Evolutionary conservation across 2,888 invertebrate genomes (phyloP), one percentile per base, ranked within the genome.

Genomic region (Leptura quadrifasciata): DNA sequence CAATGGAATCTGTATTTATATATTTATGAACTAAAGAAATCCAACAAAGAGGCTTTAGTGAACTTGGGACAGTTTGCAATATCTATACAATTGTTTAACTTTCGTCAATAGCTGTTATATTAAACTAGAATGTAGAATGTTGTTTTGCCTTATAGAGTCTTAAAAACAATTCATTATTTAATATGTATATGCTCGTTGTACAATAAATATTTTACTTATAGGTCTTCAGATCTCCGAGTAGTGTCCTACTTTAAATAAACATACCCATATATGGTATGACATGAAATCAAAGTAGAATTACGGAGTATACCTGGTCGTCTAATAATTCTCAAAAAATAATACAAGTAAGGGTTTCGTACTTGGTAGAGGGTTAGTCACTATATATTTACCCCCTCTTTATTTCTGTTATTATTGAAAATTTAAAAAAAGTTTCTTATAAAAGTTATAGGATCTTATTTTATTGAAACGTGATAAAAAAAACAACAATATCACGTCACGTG

Each of bases 171-270:
- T 60, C 27, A 55, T 54, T 67, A 54, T 54, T 68, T 68, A 68
- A 55, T 68, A 68, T 55, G 12, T n/a, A 27, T 63, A 63, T 63
- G 20, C 17, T 55, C 18, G 67, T 17, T 10, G 17, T 55, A 68
- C 68, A 68, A 68, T 65, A 52, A 35, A 39, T 65, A 65, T 65
- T 65, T 55, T 54, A 55, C 8, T 31, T 67, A 55, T 24, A 27
- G 27, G 67, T 67, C 67, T 55, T 67, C 67, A 67, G 67, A 54
- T 17, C 27, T 9, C 2, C 52, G 64, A 47, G 52, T 52, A 54
- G 17, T 55, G 67, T n/a, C 55, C 67, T 17, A 68, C 55, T 68
- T 68, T 55, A n/a, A 21, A 12, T 31, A n/a, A 55, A 57, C 54
- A 57, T 17, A 10, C 18, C 68, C 68, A 55, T 68, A 55, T 55